Percentiles rank a stretch among this genome's conserved stretches.
phyloP scores from a whole-genome alignment of 2,888 invertebrate genomes.

The Pogonocherus hispidulus region DNA sequence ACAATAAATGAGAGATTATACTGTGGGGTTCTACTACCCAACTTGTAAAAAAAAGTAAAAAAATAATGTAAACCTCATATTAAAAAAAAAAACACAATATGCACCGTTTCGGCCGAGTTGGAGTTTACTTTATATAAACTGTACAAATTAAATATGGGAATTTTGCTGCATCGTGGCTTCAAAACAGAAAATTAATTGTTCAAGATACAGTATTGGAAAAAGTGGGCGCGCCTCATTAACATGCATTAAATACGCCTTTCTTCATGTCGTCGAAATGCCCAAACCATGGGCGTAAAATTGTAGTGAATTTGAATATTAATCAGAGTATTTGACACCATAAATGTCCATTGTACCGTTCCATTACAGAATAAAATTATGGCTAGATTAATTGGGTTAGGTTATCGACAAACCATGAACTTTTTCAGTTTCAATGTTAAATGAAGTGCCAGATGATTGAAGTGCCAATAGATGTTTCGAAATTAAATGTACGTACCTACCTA shows the following conservation, averaged over 20 bases:
- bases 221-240: conserved; percentile 17
- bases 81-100: too few species aligned
- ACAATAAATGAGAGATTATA: too few species aligned
- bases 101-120: too few species aligned
- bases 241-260: conserved; percentile 25
- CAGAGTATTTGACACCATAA: conserved; percentile 35
- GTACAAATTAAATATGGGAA: too few species aligned
- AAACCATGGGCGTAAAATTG: conserved; percentile 20
- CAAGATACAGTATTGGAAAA: not conserved
- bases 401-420: conserved; percentile 5
- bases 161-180: not conserved
- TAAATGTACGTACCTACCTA: too few species aligned
- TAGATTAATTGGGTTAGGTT: conserved; percentile 4
- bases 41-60: too few species aligned
- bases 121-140: too few species aligned
- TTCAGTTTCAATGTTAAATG: not conserved
- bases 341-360: conserved; percentile 32
- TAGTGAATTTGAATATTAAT: conserved; percentile 32
- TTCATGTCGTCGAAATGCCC: conserved; percentile 14
- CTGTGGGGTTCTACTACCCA: too few species aligned
- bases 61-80: too few species aligned
- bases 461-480: not conserved
- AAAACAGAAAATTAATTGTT: not conserved
- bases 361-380: conserved; percentile 17
- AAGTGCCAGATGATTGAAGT: not conserved